A percentile compares a stretch with the other conserved stretches of the same genome.
These are phyloP conservation scores for Crossocerus cetratus DNA, from an alignment of 2,888 invertebrate genomes.

Conservation along the genomic window DNA sequence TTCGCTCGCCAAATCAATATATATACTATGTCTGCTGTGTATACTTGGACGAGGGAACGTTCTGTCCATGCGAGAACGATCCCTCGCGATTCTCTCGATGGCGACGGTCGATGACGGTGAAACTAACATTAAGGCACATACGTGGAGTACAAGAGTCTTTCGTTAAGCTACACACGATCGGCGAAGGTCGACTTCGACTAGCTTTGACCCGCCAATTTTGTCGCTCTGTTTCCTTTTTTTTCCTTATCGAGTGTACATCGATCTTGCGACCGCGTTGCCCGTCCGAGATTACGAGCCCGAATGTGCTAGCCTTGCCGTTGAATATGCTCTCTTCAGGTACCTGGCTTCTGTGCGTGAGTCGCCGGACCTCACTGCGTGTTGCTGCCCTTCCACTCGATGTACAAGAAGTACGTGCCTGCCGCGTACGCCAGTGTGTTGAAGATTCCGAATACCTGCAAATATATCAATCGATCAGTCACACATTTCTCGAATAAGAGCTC, in stretches of 20 bases:
- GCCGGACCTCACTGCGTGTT: constrained; percentile 66
- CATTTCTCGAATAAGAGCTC: neutral
- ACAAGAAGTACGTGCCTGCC: constrained; percentile 86
- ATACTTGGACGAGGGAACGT: too few relatives aligned
- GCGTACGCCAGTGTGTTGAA: constrained; percentile 90
- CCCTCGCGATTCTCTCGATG: constrained; percentile 6
- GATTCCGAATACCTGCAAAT: constrained; percentile 86
- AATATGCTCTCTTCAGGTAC: constrained; percentile 55
- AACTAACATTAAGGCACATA: constrained; percentile 54
- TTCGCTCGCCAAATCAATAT: too few relatives aligned
- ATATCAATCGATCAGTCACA: constrained; percentile 5
- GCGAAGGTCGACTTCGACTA: constrained; percentile 48
- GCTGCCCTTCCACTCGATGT: constrained; percentile 84
- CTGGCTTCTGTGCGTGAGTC: constrained; percentile 55
- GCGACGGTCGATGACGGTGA: too few relatives aligned
- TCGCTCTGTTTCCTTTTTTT: constrained; percentile 9
- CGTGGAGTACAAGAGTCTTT: constrained; percentile 41
- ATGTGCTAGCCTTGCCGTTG: constrained; percentile 36
- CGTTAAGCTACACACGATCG: constrained; percentile 45
- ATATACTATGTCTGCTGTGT: too few relatives aligned
- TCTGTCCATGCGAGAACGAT: constrained; percentile 6
- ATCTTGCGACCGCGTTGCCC: neutral
- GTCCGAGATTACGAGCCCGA: constrained; percentile 7
- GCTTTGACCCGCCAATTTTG: constrained; percentile 37
- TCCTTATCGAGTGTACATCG: neutral